These are phyloP conservation scores for Merops nubicus DNA, from an alignment of 2,113 vertebrate species.

Conservation along the genomic window DNA sequence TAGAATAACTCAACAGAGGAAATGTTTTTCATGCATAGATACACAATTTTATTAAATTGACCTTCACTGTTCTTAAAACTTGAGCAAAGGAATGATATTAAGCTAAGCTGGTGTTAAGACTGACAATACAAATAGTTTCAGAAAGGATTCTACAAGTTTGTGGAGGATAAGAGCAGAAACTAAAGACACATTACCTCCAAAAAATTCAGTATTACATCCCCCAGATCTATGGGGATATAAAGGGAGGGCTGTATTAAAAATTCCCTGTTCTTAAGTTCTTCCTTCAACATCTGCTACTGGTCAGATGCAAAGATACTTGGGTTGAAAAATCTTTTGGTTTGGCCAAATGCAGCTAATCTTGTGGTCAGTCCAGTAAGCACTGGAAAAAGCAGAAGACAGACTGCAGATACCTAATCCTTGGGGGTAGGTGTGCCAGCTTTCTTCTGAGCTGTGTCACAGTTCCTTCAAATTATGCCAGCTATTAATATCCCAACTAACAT, in stretches of 20 bases:
- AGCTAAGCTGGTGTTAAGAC: not conserved
- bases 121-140: not conserved
- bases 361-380: not conserved
- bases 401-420: not conserved
- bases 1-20: not conserved
- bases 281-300: not conserved
- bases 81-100: not conserved
- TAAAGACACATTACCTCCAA: not conserved
- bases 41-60: not conserved
- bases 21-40: not conserved
- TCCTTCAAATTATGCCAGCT: not conserved
- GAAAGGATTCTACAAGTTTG: not conserved
- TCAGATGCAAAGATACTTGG: not conserved
- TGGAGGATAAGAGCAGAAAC: not conserved
- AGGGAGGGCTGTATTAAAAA: not conserved
- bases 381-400: not conserved
- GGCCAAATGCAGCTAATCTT: not conserved
- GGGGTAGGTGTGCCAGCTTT: not conserved
- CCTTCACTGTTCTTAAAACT: not conserved
- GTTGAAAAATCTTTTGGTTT: not conserved
- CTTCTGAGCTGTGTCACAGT: not conserved
- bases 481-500: not conserved
- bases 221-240: not conserved
- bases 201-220: not conserved
- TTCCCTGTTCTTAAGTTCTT: not conserved